A percentile compares a stretch with the other conserved stretches of the same genome.
phyloP scores from a whole-genome alignment of 2,797 vertebrate genomes.

The Malacoctenus gilli region DNA sequence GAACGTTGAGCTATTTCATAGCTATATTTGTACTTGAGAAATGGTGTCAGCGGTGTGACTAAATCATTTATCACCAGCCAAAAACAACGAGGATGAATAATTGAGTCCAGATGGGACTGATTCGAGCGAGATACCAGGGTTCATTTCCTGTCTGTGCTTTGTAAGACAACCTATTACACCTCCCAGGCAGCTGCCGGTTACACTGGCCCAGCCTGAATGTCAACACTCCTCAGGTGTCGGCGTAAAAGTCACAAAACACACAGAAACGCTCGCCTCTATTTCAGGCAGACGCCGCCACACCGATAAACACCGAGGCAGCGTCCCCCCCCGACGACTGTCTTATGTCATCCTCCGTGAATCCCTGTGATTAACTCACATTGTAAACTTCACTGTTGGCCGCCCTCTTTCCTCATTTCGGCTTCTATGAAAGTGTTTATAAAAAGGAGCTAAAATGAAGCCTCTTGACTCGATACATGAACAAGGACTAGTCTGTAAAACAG shows the following conservation, averaged over 20 bases:
- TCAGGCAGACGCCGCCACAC: neutral
- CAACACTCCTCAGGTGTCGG: conserved; percentile 86
- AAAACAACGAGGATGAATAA: conserved; percentile 89
- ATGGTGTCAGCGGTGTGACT: conserved; percentile 85
- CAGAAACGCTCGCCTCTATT: conserved; percentile 23
- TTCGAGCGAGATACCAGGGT: conserved; percentile 94
- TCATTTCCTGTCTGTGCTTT: conserved; percentile 99
- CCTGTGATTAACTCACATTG: neutral
- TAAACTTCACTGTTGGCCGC: too few species aligned
- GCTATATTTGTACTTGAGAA: conserved; percentile 83
- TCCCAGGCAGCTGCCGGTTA: conserved; percentile 89
- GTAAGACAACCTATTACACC: conserved; percentile 97
- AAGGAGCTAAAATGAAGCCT: too few species aligned
- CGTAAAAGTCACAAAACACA: conserved; percentile 65
- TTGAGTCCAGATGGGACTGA: conserved; percentile 96
- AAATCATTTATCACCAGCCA: conserved; percentile 99
- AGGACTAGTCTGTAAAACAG: too few species aligned
- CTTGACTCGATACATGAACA: too few species aligned
- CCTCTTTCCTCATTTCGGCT: too few species aligned
- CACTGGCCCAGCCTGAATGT: conserved; percentile 88
- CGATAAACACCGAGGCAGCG: neutral
- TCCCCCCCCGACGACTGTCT: too few species aligned
- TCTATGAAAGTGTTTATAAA: too few species aligned
- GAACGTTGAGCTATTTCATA: conserved; percentile 54
- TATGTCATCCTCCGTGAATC: neutral